Evolutionary conservation across 2,113 vertebrate species (phyloP).

Genomic region (Butorides virescens): DNA sequence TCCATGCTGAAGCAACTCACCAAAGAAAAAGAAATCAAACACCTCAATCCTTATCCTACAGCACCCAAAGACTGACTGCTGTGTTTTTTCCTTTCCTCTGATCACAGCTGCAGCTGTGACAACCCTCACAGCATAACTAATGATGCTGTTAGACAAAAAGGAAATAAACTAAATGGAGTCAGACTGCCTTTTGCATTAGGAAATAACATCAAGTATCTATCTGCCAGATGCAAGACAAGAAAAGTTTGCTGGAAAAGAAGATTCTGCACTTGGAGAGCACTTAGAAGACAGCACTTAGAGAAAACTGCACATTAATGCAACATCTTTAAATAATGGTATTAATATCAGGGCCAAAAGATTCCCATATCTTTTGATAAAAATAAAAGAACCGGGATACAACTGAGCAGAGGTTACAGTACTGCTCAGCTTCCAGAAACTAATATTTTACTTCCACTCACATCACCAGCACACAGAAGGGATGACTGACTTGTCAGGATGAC

Average conservation of each 20-base stretch:
- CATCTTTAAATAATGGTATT: background rate
- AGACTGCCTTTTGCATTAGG: background rate
- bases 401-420: background rate
- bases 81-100: background rate
- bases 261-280: background rate
- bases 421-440: background rate
- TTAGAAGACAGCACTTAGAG: background rate
- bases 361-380: background rate
- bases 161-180: slow-evolving; percentile 10
- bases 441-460: background rate
- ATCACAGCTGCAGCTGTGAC: background rate
- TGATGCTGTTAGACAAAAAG: background rate
- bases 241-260: background rate
- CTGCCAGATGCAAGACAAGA: background rate
- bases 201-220: background rate
- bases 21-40: background rate
- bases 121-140: background rate
- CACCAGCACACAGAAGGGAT: background rate
- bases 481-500: background rate
- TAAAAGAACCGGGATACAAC: background rate
- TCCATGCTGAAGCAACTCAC: background rate
- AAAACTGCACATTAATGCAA: background rate
- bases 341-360: background rate
- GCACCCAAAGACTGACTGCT: background rate
- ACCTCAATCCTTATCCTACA: background rate